phyloP scores from a whole-genome alignment of 1,140 invertebrate species.

The Pygmarrhopalites habei region DNA sequence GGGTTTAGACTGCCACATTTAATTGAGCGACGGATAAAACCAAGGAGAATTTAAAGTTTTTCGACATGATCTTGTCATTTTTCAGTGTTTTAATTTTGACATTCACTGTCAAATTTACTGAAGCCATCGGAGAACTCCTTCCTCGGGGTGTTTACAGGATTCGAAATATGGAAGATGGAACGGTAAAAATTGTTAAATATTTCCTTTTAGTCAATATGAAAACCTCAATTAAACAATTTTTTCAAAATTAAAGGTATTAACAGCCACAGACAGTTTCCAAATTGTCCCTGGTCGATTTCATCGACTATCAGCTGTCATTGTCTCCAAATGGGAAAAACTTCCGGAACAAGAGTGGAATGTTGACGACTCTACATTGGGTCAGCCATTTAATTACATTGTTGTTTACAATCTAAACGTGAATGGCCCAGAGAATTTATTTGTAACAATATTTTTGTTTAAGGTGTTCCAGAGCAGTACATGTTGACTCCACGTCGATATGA shows the following conservation, averaged over 20 bases:
- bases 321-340: constrained; percentile 1
- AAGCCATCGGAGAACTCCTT: neutral
- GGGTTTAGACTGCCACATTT: neutral
- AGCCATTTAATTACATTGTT: neutral
- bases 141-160: neutral
- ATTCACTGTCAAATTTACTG: neutral
- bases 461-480: constrained; percentile 9
- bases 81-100: neutral
- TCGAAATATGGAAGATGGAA: neutral
- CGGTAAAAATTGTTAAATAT: neutral
- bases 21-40: neutral
- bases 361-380: neutral
- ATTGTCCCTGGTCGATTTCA: neutral
- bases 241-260: neutral
- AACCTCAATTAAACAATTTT: neutral
- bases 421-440: neutral
- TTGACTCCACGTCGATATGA: neutral
- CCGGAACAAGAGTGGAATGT: constrained; percentile 7
- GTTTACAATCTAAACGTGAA: neutral
- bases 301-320: neutral
- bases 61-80: neutral
- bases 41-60: too few relatives aligned
- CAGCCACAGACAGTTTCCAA: constrained; percentile 2
- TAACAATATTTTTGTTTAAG: neutral
- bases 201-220: neutral